Base-by-base conservation (phyloP, 2,888 invertebrate species). In the Sphaeridia pumilis region DNA sequence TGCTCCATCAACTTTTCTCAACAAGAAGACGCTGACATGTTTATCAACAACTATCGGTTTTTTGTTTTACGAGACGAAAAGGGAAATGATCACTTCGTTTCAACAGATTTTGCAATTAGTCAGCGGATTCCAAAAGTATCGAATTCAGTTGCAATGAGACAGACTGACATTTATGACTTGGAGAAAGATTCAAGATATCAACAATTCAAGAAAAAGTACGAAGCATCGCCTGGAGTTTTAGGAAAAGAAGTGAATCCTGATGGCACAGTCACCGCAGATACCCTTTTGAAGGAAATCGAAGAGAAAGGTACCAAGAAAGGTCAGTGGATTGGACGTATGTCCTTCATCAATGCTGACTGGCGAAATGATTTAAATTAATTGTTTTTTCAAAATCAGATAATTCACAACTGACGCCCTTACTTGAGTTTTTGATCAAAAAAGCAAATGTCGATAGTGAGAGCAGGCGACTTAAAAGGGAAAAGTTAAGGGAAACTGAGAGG, bases 1-100 rank as follows among this genome's bases (percentile, higher is more conserved):
- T 93, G 88, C 4, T 95, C 95, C 69, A 84, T 97, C 62, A 88
- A 89, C 70, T 89, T 94, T 70, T 70, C 81, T 12, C 81, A 87
- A 68, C 77, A 83, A 51, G 83, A 86, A 10, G 92, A 94, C 69
- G 57, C 51, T 3, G 44, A 46, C 25, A 24, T 34, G 1, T 52
- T 52, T 42, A 47, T 47, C 5, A 52, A 17, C 24, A 41, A 25
- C 5, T 52, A 52, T 26, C 41, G 52, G 5, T 21, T 52, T 3
- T 49, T 53, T 22, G 44, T 56, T 45, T 21, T 53, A 28, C 27
- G 44, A 12, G 56, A 56, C 41, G 46, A 53, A 26, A 43, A 34
- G n/a, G 53, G 56, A 12, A 42, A 46, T 4, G 56, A 56, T 20
- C 44, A 49, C 26, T 49, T 36, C 27, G 45, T 17, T n/a, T 31